A percentile compares a stretch with the other conserved stretches of the same genome.
Conservation (phyloP, 2,113 vertebrate species). For the Paramormyrops kingsleyae region DNA sequence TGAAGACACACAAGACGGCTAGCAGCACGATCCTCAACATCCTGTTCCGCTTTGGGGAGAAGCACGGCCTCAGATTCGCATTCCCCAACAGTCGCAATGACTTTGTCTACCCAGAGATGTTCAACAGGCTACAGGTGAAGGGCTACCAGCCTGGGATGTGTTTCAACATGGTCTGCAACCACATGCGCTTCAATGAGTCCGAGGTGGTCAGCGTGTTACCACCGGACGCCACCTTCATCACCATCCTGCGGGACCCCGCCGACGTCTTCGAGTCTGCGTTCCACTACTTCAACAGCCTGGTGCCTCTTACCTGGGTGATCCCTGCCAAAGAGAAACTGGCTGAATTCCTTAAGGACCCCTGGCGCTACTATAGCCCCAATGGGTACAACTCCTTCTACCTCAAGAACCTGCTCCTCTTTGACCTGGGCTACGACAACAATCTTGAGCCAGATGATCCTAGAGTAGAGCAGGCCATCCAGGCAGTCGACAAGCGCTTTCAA, state of each 20-base stretch:
- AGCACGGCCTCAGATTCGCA: conserved; percentile 77
- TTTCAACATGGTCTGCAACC: conserved; percentile 90
- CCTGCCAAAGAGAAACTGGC: conserved; percentile 65
- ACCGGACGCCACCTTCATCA: conserved; percentile 64
- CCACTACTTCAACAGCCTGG: conserved; percentile 72
- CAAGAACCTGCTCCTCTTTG: conserved; percentile 85
- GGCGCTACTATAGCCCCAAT: conserved; percentile 64
- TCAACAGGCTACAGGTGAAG: conserved; percentile 74
- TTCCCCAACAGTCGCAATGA: conserved; percentile 82
- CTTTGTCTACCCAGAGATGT: conserved; percentile 82
- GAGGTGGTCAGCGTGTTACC: conserved; percentile 77
- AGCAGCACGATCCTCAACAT: conserved; percentile 96
- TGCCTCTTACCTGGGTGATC: conserved; percentile 85
- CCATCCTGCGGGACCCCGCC: conserved; percentile 81
- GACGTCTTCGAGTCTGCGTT: conserved; percentile 89
- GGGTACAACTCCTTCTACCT: conserved; percentile 89
- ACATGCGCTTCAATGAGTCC: conserved; percentile 81
- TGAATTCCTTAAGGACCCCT: conserved; percentile 70
- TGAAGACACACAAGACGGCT: conserved; percentile 96
- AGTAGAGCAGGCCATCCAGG: conserved; percentile 62
- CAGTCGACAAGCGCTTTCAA: conserved; percentile 70
- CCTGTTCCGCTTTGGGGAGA: conserved; percentile 88
- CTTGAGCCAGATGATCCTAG: conserved; percentile 60
- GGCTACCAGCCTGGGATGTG: conserved; percentile 75
- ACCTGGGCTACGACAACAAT: conserved; percentile 81